These are phyloP conservation scores for Piezodorus guildinii DNA, from an alignment of 1,140 invertebrate genomes.

Conservation along the genomic window DNA sequence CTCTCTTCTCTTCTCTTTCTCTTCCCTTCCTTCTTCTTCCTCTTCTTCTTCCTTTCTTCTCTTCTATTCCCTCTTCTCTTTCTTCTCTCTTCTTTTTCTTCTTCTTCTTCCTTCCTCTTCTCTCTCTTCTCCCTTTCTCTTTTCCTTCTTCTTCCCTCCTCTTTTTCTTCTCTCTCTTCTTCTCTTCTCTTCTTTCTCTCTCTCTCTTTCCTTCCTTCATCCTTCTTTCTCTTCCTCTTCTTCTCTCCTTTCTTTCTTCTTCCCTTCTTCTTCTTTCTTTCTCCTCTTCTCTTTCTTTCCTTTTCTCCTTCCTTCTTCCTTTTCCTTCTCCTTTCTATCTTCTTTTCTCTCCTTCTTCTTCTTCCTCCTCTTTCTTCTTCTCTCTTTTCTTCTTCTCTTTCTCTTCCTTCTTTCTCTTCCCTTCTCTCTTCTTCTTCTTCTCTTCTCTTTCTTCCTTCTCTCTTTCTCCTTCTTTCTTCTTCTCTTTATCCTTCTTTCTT, in stretches of 20 bases:
- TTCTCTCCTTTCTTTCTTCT: background rate
- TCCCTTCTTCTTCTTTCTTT: background rate
- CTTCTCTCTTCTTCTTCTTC: background rate
- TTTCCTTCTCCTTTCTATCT: slow-evolving; percentile 1
- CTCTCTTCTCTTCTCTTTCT: background rate
- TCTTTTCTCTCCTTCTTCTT: background rate
- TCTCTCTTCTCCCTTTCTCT: background rate
- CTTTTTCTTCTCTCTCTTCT: background rate
- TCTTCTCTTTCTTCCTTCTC: background rate
- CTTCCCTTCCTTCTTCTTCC: background rate
- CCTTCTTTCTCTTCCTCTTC: background rate
- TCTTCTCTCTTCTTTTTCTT: too few relatives aligned
- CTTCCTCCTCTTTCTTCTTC: too few relatives aligned
- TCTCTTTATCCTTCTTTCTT: slow-evolving; percentile 13
- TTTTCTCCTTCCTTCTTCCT: background rate
- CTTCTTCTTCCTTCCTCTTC: background rate
- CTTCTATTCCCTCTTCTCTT: too few relatives aligned
- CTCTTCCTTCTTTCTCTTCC: slow-evolving; percentile 7
- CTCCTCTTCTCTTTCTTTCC: background rate
- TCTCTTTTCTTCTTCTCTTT: background rate
- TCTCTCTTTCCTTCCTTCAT: background rate
- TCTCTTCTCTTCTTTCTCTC: background rate
- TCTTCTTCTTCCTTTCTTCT: too few relatives aligned
- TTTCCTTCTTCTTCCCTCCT: background rate
- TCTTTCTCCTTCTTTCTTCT: background rate